Conservation (phyloP, 2,113 vertebrate genomes). For the Bufo gargarizans region DNA sequence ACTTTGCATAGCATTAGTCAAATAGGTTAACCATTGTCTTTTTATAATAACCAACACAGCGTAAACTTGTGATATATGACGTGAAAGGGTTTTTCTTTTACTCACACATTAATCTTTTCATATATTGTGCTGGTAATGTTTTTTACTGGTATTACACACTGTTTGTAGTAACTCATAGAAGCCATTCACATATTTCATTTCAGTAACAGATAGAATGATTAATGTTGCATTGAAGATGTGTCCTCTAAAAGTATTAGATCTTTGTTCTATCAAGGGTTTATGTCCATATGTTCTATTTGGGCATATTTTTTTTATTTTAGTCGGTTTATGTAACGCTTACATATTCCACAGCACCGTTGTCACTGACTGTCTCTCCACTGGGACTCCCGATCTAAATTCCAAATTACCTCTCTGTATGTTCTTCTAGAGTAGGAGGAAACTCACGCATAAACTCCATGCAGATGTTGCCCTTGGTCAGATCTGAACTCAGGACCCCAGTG, state of each 20-base stretch:
- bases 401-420: too few relatives aligned
- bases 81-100: background rate
- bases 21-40: slow-evolving; percentile 31
- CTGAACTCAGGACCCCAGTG: too few relatives aligned
- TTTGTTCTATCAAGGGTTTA: background rate
- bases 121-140: background rate
- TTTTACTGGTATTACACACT: too few relatives aligned
- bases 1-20: slow-evolving; percentile 35
- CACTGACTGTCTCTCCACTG: too few relatives aligned
- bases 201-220: background rate
- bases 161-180: background rate
- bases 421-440: too few relatives aligned
- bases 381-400: too few relatives aligned
- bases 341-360: too few relatives aligned
- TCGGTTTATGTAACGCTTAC: too few relatives aligned
- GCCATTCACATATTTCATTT: background rate
- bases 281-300: too few relatives aligned
- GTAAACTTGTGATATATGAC: background rate
- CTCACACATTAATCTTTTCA: background rate
- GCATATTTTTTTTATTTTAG: too few relatives aligned
- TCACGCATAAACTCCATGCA: too few relatives aligned
- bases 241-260: background rate
- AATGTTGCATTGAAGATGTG: background rate
- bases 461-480: too few relatives aligned
- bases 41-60: background rate